A percentile compares a stretch with the other conserved stretches of the same genome.
phyloP scores from a whole-genome alignment of 2,888 invertebrate species.

The Philhelius pedissequus region DNA sequence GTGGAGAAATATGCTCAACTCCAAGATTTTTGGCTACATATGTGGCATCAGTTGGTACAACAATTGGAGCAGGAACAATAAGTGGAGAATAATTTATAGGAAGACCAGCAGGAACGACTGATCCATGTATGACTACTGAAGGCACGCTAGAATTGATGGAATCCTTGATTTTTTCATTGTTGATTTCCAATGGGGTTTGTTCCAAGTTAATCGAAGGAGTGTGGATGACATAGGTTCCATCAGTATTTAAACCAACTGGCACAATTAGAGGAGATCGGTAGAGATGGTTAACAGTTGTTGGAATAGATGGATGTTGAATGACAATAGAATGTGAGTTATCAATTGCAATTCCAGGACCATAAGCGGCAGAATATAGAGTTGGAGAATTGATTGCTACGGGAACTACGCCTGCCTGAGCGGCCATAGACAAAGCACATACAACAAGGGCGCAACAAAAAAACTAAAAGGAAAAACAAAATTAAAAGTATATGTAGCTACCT shows the following conservation, averaged over 20 bases:
- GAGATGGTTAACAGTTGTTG: background rate
- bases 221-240: background rate
- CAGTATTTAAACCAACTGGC: background rate
- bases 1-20: constrained; percentile 1
- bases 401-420: background rate
- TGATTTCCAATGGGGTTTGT: background rate
- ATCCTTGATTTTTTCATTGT: background rate
- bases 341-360: background rate
- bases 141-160: background rate
- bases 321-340: background rate
- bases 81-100: background rate
- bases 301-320: background rate
- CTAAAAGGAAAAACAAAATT: background rate
- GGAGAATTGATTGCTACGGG: background rate
- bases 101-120: background rate
- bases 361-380: background rate
- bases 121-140: background rate
- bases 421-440: background rate
- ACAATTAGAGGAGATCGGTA: background rate
- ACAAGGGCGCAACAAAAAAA: background rate
- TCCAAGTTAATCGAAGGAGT: background rate
- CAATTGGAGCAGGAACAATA: background rate
- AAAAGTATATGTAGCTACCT: too few relatives aligned
- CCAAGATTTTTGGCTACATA: constrained; percentile 5
- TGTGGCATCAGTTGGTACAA: background rate